Base-by-base conservation (phyloP, 2,797 vertebrate genomes). In the Phyllotis vaccarum region DNA sequence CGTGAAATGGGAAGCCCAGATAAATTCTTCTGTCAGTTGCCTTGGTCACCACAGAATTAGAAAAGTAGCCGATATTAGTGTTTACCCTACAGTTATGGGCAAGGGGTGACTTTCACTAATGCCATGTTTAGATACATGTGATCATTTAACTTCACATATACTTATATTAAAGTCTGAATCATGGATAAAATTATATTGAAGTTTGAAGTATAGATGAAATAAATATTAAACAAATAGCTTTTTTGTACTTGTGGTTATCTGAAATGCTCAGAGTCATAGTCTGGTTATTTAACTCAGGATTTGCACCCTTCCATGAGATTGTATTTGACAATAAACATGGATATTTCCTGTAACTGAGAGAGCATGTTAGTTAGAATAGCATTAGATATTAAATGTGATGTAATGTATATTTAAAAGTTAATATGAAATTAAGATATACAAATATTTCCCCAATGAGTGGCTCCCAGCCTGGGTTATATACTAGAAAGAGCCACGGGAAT, bases 171-270 rank as follows among this genome's bases (percentile, higher is more conserved):
- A 66, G 29, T 46, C 40, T 64, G 43, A 83, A 64, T 64, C 43
- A 49, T 46, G 10, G 6, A 49, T 85, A n/a, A n/a, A 54, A 37
- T 86, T 14, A 68, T 68, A 52, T 16, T 68, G 46, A 89, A 76
- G 3, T 64, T 91, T 86, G 68, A 94, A 90, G 68, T 12, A 58
- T 60, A 83, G 9, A 13, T 91, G 75, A 89, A 95, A 74, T 93
- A 86, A 89, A 74, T 72, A 68, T 83, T 74, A 80, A 95, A 52
- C 37, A 87, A 21, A 43, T 46, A 95, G 19, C 19, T 81, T 12
- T 12, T 88, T 17, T 76, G 88, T 90, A 43, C 79, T 88, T 90
- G 64, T 93, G 43, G 43, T 79, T 89, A 64, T 96, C 72, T 80
- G 52, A 90, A 83, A 85, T 76, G 24, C 29, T 29, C 46, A 58